phyloP scores from a whole-genome alignment of 1,140 invertebrate genomes.

The Cheumatopsyche charites region DNA sequence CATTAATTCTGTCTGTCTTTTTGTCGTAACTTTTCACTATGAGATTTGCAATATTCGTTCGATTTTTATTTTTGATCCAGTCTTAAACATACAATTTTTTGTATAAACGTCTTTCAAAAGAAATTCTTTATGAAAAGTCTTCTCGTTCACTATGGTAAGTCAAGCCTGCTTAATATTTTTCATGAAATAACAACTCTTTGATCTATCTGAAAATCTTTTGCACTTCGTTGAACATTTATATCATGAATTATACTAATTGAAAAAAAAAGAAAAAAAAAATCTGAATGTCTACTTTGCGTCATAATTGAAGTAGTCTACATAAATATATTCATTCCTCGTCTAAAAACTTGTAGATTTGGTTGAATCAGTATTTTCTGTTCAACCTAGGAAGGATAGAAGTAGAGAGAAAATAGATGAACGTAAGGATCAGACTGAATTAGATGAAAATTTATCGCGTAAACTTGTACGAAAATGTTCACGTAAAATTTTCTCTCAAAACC shows the following conservation, averaged over 20 bases:
- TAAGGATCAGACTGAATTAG: too few species aligned
- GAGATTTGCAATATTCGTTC: not conserved
- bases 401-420: too few species aligned
- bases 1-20: not conserved
- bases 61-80: not conserved
- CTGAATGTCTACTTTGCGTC: too few species aligned
- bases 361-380: too few species aligned
- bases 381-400: too few species aligned
- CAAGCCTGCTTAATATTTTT: slow-evolving; percentile 20
- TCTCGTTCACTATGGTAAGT: not conserved
- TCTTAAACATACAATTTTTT: not conserved
- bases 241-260: not conserved
- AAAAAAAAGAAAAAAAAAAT: too few species aligned
- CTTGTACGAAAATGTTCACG: slow-evolving; percentile 2
- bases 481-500: slow-evolving; percentile 13
- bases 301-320: too few species aligned
- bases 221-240: not conserved
- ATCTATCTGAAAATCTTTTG: slow-evolving; percentile 2
- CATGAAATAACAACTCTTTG: slow-evolving; percentile 8
- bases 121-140: not conserved
- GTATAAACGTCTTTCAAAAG: not conserved
- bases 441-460: slow-evolving; percentile 14
- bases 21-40: not conserved
- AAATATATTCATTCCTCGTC: too few species aligned
- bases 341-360: too few species aligned